Evolutionary conservation across 2,113 vertebrate genomes (phyloP), one percentile per base, ranked within the genome.

Genomic region (Pseudopodoces humilis): DNA sequence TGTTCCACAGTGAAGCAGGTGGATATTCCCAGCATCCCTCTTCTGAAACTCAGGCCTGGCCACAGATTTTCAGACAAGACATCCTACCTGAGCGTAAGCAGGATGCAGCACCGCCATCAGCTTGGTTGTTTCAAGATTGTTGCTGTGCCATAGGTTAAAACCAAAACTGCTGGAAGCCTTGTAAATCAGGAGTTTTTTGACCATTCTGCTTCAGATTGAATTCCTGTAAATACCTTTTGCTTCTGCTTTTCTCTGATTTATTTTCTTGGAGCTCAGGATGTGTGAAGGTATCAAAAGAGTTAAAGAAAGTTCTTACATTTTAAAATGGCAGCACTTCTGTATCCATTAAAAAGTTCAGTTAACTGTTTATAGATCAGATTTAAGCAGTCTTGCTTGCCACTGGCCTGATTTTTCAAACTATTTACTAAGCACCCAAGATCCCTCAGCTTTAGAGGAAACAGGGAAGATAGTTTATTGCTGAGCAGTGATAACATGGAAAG

Each of bases 71-170:
- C 35, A 33, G 50, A 19, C 53, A 31, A 44, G 6, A 19, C 7
- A 10, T 31, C 25, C 41, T 44, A 52, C 44, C 41, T 35, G 33
- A 74, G 31, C 2, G 1, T 15, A 39, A 58, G 13, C 0, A 1
- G 27, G 39, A 49, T 11, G 41, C 60, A 67, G 39, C 15, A n/a
- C 41, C 4, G 1, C 20, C 0, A 1, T 52, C 20, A 44, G 9
- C 27, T 74, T 39, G 21, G 25, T 16, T 79, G 8, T 56, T 87
- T 69, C 2, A 1, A 59, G 28, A 31, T 3, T 72, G 39, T 21
- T 65, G 35, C 39, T 2, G 2, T 49, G 37, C 31, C 4, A 4
- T 8, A 49, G 43, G 28, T 78, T 85, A 50, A 71, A 87, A 53
- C 3, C 13, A 58, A 76, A 82, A 41, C 47, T 65, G 6, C n/a